Evolutionary conservation across 2,113 vertebrate species (phyloP).

Genomic region (Rhipidura dahli): DNA sequence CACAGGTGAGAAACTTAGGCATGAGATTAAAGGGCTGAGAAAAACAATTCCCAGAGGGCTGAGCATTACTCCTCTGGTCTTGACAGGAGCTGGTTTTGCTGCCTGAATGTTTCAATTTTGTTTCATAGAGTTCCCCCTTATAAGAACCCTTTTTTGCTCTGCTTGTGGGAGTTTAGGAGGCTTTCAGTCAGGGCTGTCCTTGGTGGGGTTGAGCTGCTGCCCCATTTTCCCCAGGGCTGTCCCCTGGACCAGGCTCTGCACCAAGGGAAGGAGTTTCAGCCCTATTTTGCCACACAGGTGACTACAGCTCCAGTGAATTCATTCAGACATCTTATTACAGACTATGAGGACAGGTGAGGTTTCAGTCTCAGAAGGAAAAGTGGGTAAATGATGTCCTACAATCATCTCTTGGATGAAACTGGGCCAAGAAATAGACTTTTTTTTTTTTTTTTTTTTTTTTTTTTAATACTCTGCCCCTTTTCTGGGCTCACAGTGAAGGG

Average conservation of each 20-base stretch:
- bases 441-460: not conserved
- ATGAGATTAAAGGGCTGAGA: not conserved
- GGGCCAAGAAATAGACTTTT: not conserved
- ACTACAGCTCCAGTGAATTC: not conserved
- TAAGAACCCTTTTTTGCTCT: not conserved
- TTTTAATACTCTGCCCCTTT: not conserved
- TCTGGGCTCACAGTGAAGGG: not conserved
- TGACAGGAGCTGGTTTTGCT: not conserved
- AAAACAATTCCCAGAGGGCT: not conserved
- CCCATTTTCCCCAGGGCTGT: not conserved
- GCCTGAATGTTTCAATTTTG: not conserved
- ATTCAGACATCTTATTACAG: not conserved
- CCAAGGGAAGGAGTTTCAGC: not conserved
- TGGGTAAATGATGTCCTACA: not conserved
- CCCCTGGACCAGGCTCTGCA: not conserved
- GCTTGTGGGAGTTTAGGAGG: not conserved
- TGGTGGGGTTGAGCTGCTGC: not conserved
- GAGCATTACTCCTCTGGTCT: not conserved
- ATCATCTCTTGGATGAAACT: not conserved
- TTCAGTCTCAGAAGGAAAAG: constrained; percentile 1
- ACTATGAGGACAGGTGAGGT: not conserved
- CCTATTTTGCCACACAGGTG: not conserved
- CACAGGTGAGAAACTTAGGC: not conserved
- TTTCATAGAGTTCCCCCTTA: not conserved
- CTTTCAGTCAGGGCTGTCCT: not conserved